Conservation (phyloP, 2,797 vertebrate species). For the Oophaga sylvatica region DNA sequence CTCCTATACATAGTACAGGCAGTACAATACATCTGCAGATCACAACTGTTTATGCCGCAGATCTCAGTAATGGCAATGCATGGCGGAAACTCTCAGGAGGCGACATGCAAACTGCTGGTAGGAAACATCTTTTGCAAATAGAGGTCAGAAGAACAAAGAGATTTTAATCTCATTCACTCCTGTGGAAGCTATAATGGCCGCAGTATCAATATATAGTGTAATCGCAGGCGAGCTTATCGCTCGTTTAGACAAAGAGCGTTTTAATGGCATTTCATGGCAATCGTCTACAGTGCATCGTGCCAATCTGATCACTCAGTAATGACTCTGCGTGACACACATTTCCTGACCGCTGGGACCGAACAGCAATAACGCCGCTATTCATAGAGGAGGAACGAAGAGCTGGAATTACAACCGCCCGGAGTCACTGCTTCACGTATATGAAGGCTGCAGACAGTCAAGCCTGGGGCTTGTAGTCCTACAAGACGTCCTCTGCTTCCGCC, state of each 20-base stretch:
- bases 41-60: too few relatives aligned
- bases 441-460: background rate
- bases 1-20: background rate
- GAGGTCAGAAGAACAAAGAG: slow-evolving; percentile 26
- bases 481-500: background rate
- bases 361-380: background rate
- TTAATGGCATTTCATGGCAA: slow-evolving; percentile 26
- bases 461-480: background rate
- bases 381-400: slow-evolving; percentile 1
- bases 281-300: background rate
- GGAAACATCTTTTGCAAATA: background rate
- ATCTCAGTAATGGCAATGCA: too few relatives aligned
- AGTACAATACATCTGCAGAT: background rate
- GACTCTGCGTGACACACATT: slow-evolving; percentile 10
- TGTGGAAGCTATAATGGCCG: background rate
- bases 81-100: background rate
- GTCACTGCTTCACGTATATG: background rate
- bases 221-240: background rate
- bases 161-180: background rate
- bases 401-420: slow-evolving; percentile 8
- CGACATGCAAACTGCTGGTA: background rate
- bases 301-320: slow-evolving; percentile 25
- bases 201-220: slow-evolving; percentile 12
- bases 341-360: background rate
- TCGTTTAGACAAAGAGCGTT: background rate